Percentiles rank a stretch among this genome's conserved stretches.
Conservation (phyloP, 2,888 invertebrate species). For the Trichogramma evanescens region DNA sequence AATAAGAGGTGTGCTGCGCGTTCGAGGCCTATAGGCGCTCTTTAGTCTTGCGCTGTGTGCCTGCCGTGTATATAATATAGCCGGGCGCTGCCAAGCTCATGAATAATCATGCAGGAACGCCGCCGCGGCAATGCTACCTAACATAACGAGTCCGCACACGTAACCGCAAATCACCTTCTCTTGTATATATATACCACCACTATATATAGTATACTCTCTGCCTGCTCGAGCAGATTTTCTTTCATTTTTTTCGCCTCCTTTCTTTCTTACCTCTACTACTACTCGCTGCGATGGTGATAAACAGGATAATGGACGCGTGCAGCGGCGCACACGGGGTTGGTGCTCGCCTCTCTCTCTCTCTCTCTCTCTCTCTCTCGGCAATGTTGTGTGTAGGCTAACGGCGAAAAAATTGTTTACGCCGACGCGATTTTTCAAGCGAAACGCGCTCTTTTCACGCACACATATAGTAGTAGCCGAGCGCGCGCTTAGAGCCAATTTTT, state of each 20-base stretch:
- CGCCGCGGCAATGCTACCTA: background rate
- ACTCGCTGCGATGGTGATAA: conserved; percentile 15
- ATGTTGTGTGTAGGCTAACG: background rate
- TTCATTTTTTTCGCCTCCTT: background rate
- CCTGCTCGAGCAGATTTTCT: conserved; percentile 16
- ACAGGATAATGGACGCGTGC: conserved; percentile 14
- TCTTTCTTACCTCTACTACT: no score
- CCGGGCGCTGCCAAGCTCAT: conserved; percentile 5
- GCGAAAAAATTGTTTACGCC: conserved; percentile 20
- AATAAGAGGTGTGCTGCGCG: no score
- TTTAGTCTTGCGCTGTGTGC: no score
- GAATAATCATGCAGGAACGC: conserved; percentile 20
- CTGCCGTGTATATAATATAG: no score
- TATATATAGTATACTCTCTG: no score
- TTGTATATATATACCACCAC: no score
- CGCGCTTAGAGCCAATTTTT: background rate
- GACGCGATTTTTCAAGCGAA: conserved; percentile 13
- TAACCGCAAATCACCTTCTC: conserved; percentile 20
- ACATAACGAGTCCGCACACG: conserved; percentile 21
- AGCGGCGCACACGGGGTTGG: background rate
- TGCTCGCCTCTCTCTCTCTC: no score
- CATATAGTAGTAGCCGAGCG: background rate
- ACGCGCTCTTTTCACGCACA: conserved; percentile 7
- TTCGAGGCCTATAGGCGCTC: no score
- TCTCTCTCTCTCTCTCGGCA: no score